phyloP scores from a whole-genome alignment of 2,888 invertebrate species.

The Acleris sparsana region DNA sequence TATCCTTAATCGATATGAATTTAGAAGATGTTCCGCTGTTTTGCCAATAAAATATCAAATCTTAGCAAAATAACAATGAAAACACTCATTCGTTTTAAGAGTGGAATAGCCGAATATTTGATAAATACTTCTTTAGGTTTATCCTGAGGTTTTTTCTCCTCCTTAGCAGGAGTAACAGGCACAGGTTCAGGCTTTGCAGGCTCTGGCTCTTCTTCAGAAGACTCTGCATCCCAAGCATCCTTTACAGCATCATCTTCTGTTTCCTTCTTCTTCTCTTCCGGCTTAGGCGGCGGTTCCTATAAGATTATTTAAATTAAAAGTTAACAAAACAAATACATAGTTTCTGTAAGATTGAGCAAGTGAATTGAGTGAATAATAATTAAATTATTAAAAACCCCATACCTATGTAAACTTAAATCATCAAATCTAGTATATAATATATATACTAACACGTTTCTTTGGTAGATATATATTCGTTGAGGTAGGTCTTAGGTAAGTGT shows the following conservation, averaged over 20 bases:
- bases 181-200: conserved; percentile 50
- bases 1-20: too few species aligned
- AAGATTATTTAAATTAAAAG: neutral
- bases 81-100: too few species aligned
- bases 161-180: conserved; percentile 51
- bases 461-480: too few species aligned
- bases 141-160: conserved; percentile 50
- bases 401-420: too few species aligned
- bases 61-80: too few species aligned
- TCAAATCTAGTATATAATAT: too few species aligned
- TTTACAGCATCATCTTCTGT: conserved; percentile 86
- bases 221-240: conserved; percentile 93
- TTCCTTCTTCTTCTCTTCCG: conserved; percentile 58
- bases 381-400: too few species aligned
- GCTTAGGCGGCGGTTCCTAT: conserved; percentile 60
- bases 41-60: neutral
- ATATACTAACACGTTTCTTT: too few species aligned
- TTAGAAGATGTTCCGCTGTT: neutral
- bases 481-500: too few species aligned
- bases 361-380: too few species aligned
- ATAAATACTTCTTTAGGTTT: conserved; percentile 56
- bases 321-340: too few species aligned
- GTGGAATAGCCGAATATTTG: neutral
- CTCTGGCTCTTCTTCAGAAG: conserved; percentile 79
- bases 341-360: too few species aligned